phyloP scores from a whole-genome alignment of 2,797 vertebrate species.

The Lateolabrax maculatus region DNA sequence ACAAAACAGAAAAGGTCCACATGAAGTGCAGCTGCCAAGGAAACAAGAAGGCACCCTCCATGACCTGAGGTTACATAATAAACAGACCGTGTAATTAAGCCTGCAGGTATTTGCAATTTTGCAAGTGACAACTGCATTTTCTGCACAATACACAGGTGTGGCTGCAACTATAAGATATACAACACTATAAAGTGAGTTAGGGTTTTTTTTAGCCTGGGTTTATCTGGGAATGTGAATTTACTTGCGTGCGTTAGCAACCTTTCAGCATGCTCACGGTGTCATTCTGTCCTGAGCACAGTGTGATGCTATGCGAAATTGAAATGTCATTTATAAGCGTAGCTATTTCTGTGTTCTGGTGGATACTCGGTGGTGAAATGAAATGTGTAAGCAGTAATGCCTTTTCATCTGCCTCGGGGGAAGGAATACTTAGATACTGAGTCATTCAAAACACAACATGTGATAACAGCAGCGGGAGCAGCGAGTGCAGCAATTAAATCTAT shows the following conservation, averaged over 20 bases:
- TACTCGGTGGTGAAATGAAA: conserved; percentile 16
- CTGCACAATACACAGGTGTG: not conserved
- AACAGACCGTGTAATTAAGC: conserved; percentile 27
- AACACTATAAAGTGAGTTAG: not conserved
- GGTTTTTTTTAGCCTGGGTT: not conserved
- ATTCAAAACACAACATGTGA: conserved; percentile 25
- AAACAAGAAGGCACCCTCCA: conserved; percentile 33
- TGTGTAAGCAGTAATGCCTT: conserved; percentile 31
- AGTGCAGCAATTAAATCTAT: conserved; percentile 10
- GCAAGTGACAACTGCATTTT: not conserved
- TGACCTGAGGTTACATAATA: conserved; percentile 41
- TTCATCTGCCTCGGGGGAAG: not conserved
- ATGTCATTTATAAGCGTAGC: conserved; percentile 24
- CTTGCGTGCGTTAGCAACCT: not conserved
- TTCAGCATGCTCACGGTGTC: not conserved
- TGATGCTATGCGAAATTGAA: conserved; percentile 24
- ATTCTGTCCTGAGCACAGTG: conserved; percentile 9
- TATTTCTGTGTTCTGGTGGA: conserved; percentile 37
- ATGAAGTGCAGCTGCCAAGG: conserved; percentile 47
- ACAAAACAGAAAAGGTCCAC: not conserved
- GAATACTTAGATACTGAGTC: not conserved
- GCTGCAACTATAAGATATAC: not conserved
- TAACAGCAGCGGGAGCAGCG: conserved; percentile 2
- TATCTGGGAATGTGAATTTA: not conserved
- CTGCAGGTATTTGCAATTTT: conserved; percentile 14